Conservation (phyloP, 2,888 invertebrate genomes). For the Chydorus sphaericus region DNA sequence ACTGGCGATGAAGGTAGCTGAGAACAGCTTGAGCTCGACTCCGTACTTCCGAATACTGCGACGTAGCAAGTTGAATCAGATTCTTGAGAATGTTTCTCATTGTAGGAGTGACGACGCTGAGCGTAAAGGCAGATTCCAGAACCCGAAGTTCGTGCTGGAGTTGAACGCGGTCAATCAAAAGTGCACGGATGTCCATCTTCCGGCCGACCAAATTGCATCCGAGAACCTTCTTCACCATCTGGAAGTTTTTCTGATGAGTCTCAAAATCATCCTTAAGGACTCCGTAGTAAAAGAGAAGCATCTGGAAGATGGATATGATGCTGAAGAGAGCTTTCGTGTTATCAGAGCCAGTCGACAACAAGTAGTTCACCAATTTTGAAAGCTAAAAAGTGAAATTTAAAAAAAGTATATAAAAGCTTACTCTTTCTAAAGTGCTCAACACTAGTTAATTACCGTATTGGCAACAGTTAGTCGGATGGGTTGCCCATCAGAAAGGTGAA, state of each 20-base stretch:
- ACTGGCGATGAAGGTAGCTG: neutral
- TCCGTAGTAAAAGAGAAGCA: constrained; percentile 40
- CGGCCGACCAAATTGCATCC: constrained; percentile 47
- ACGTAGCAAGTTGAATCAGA: constrained; percentile 45
- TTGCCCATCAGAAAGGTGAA: neutral
- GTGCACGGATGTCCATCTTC: constrained; percentile 42
- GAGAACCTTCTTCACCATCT: constrained; percentile 42
- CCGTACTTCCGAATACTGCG: constrained; percentile 48
- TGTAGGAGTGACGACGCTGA: constrained; percentile 36
- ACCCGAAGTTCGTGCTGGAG: constrained; percentile 44
- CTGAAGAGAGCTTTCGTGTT: constrained; percentile 56
- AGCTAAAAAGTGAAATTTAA: neutral
- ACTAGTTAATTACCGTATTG: neutral
- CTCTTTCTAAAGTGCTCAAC: too few relatives aligned
- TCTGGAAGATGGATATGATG: constrained; percentile 47
- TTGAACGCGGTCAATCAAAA: constrained; percentile 48
- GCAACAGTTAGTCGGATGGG: constrained; percentile 6
- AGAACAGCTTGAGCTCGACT: neutral
- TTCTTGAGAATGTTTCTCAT: constrained; percentile 45
- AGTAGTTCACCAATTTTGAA: constrained; percentile 39
- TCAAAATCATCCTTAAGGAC: constrained; percentile 41
- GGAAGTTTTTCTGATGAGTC: constrained; percentile 48
- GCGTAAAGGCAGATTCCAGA: constrained; percentile 24
- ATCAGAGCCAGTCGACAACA: constrained; percentile 53
- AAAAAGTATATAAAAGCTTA: neutral